Conservation (phyloP, 1,140 invertebrate species). For the Acyrthosiphon pisum region DNA sequence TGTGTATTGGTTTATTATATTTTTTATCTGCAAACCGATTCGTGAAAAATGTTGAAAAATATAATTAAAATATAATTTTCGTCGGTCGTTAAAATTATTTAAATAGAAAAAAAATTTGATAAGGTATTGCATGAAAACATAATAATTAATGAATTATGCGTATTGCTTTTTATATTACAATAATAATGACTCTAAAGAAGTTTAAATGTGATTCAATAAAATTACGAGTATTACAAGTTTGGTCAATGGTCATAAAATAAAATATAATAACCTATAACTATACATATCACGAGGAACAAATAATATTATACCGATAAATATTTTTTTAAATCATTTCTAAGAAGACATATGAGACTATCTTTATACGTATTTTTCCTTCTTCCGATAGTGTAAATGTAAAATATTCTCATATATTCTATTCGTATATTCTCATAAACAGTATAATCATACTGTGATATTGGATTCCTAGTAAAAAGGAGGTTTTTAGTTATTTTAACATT, state of each 20-base stretch:
- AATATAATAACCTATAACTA: not conserved
- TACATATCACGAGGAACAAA: not conserved
- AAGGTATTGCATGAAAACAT: not conserved
- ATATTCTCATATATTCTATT: not conserved
- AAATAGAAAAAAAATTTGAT: not conserved
- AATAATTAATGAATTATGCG: not conserved
- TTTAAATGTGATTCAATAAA: not conserved
- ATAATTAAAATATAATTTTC: not conserved
- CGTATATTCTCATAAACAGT: too few species aligned
- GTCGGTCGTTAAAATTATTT: not conserved
- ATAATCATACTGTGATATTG: not conserved
- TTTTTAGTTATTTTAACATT: too few species aligned
- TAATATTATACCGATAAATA: not conserved
- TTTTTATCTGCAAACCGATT: not conserved
- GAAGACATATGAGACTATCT: not conserved
- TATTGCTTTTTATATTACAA: not conserved
- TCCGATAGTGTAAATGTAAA: not conserved
- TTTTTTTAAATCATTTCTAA: not conserved
- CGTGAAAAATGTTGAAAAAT: not conserved
- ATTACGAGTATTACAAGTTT: constrained; percentile 1
- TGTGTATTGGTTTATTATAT: constrained; percentile 17
- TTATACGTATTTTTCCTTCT: not conserved
- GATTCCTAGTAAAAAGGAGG: not conserved
- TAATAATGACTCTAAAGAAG: not conserved
- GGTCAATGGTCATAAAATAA: not conserved